phyloP scores from a whole-genome alignment of 1,140 invertebrate genomes.

The Doryteuthis pealeii region DNA sequence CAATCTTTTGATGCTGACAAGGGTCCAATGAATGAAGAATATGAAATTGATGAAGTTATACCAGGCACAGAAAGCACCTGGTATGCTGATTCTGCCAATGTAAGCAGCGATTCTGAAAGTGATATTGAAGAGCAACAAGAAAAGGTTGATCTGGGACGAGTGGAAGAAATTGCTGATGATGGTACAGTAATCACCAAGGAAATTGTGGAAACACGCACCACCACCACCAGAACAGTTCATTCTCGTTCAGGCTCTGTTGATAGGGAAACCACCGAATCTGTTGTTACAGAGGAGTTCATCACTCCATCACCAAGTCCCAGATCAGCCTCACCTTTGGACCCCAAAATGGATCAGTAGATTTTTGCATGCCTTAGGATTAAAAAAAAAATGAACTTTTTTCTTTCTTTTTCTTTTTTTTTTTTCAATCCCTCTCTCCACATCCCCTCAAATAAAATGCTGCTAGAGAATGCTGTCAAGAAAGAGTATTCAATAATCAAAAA shows the following conservation, averaged over 20 bases:
- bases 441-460: too few relatives aligned
- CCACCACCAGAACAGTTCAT: not conserved
- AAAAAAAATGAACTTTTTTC: too few relatives aligned
- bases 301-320: slow-evolving; percentile 3
- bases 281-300: not conserved
- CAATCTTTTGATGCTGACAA: slow-evolving; percentile 44
- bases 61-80: slow-evolving; percentile 52
- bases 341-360: not conserved
- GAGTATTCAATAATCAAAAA: too few relatives aligned
- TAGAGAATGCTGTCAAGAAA: too few relatives aligned
- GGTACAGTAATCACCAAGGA: not conserved
- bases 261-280: not conserved
- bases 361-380: not conserved
- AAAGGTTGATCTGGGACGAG: not conserved
- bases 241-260: not conserved
- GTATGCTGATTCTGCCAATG: slow-evolving; percentile 17
- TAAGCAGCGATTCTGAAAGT: not conserved
- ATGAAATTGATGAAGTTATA: slow-evolving; percentile 52
- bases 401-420: too few relatives aligned
- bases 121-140: slow-evolving; percentile 31
- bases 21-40: slow-evolving; percentile 30
- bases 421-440: too few relatives aligned
- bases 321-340: not conserved
- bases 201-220: not conserved
- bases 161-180: not conserved